These are phyloP conservation scores for Phanerotoma sp. DNA, from an alignment of 2,888 invertebrate species.

Conservation along the genomic window DNA sequence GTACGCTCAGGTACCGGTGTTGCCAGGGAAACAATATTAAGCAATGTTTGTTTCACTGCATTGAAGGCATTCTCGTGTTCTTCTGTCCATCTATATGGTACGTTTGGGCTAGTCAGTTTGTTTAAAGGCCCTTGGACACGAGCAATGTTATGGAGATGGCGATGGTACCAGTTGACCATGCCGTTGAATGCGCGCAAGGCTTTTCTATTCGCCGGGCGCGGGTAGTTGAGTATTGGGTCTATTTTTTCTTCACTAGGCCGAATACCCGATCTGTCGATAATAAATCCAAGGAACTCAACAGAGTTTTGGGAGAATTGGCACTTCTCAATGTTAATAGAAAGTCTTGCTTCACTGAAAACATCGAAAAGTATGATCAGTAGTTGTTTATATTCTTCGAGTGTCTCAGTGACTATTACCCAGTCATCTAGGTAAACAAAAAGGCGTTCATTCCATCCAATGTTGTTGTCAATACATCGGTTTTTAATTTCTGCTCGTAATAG, in stretches of 20 bases:
- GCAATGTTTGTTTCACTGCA: background rate
- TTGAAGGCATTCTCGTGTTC: too few relatives aligned
- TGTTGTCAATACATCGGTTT: too few relatives aligned
- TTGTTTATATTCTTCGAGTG: too few relatives aligned
- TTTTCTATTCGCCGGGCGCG: constrained; percentile 12
- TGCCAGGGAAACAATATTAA: background rate
- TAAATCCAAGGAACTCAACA: constrained; percentile 19
- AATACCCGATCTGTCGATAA: constrained; percentile 13
- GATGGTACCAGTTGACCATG: constrained; percentile 25
- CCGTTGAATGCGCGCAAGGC: constrained; percentile 23
- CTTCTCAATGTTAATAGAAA: constrained; percentile 11
- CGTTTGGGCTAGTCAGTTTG: background rate
- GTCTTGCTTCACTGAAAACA: constrained; percentile 6
- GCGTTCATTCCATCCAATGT: too few relatives aligned
- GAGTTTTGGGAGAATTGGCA: constrained; percentile 14
- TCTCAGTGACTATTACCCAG: too few relatives aligned
- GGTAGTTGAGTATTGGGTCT: background rate
- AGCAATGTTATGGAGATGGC: too few relatives aligned
- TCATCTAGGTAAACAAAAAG: too few relatives aligned
- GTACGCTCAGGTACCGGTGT: constrained; percentile 20
- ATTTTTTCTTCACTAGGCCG: constrained; percentile 22
- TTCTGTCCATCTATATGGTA: too few relatives aligned
- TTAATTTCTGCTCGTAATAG: too few relatives aligned
- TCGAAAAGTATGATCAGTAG: background rate
- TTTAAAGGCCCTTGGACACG: constrained; percentile 11